Base-by-base conservation (phyloP, 2,888 invertebrate species). In the Junonia oenone region DNA sequence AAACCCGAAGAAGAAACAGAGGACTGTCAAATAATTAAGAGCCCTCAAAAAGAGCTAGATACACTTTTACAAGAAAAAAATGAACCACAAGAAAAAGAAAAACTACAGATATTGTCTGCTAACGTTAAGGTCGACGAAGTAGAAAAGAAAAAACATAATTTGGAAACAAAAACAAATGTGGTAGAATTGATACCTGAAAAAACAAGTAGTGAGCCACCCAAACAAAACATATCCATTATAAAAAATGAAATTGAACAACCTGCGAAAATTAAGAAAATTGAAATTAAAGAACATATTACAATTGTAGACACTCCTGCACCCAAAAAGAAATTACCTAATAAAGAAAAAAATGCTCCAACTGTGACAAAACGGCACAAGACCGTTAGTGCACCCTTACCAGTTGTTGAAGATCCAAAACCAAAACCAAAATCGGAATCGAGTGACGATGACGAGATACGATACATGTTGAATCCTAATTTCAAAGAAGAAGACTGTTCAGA, bases 381-480 rank as follows among this genome's bases (percentile, higher is more conserved):
- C 1, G 40, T 57, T 3, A 65, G 71, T 29, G 35, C 58, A 4
- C 60, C 73, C 6, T 52, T 65, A 2, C 50, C 59, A 15, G 58
- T 65, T 8, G 63, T 65, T 2, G 68, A 73, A 1, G 59, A 57
- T 0, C 31, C 47, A 0, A 72, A 57, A 0, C 31, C 47, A 0
- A 72, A 74, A 55, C 63, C 68, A 15, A 45, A 59, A 0, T 58
- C 64, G 1, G 80, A 82, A 56, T 75, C 76, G 0, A 86, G 81
- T 35, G 89, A 89, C 29, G 88, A 88, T 4, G 87, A 89, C 29
- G 89, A 88, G 54, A 68, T 85, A 1, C 71, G 88, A 33, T 90
- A 90, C 61, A 90, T 90, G 90, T 64, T 89, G 0, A 89, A 89
- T 57, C 90, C 90, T 1, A 70, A 85, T 56, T 83, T 76, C 55